Conservation (phyloP, 2,888 invertebrate genomes). For the Philereme vetulata region DNA sequence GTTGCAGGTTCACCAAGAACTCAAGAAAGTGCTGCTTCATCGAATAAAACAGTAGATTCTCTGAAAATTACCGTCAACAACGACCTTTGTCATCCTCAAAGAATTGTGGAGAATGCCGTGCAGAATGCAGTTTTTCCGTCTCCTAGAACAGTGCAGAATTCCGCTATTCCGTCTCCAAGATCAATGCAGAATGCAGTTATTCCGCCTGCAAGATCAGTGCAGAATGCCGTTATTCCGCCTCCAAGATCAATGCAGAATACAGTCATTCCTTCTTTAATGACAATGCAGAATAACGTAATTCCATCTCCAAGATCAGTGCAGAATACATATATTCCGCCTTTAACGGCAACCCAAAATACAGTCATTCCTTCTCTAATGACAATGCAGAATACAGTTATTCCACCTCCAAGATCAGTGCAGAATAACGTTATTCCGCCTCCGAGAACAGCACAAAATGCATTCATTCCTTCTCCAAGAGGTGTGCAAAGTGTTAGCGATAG, state of each 20-base stretch:
- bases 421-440: neutral
- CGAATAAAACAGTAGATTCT: constrained; percentile 1
- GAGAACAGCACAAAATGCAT: neutral
- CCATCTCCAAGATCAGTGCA: neutral
- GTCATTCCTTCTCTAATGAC: neutral
- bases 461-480: neutral
- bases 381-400: neutral
- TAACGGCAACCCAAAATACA: neutral
- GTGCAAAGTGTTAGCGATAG: neutral
- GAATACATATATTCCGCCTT: neutral
- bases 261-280: neutral
- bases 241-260: constrained; percentile 1
- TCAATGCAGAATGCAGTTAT: neutral
- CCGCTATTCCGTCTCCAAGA: neutral
- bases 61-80: constrained; percentile 21
- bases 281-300: constrained; percentile 1
- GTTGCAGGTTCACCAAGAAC: neutral
- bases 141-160: constrained; percentile 1
- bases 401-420: neutral
- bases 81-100: neutral
- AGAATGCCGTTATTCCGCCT: neutral
- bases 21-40: constrained; percentile 3
- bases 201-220: neutral
- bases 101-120: constrained; percentile 1
- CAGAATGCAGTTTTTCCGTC: constrained; percentile 1